phyloP scores from a whole-genome alignment of 2,797 vertebrate genomes.

The Naso thynnoides region DNA sequence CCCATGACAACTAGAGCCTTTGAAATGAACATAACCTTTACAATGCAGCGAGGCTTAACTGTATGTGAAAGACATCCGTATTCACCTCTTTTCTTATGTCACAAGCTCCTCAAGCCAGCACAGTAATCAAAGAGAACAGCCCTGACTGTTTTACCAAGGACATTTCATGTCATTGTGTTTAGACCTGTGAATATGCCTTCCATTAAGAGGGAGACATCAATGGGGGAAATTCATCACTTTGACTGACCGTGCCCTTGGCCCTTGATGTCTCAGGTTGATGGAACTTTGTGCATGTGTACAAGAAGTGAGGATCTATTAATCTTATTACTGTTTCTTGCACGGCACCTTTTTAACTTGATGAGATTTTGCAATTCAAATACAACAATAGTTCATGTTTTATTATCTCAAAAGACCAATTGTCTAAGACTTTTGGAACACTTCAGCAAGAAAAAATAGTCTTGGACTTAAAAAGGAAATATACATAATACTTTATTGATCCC shows the following conservation, averaged over 20 bases:
- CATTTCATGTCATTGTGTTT: slow-evolving; percentile 46
- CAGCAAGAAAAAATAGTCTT: slow-evolving; percentile 2
- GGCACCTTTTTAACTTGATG: slow-evolving; percentile 3
- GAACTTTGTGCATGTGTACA: slow-evolving; percentile 1
- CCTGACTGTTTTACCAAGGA: slow-evolving; percentile 24
- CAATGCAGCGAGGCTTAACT: slow-evolving; percentile 33
- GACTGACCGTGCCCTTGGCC: slow-evolving; percentile 32
- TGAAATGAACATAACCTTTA: slow-evolving; percentile 51
- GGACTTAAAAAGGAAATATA: slow-evolving; percentile 6
- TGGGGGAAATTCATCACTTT: slow-evolving; percentile 53
- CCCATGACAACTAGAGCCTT: slow-evolving; percentile 24
- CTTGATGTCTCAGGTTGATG: slow-evolving; percentile 24
- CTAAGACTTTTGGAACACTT: slow-evolving; percentile 14
- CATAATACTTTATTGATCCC: slow-evolving; percentile 44
- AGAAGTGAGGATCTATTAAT: neutral
- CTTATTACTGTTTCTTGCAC: neutral
- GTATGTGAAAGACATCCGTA: slow-evolving; percentile 43
- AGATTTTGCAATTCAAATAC: slow-evolving; percentile 6
- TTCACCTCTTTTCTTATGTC: slow-evolving; percentile 37
- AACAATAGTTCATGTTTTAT: neutral
- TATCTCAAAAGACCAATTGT: slow-evolving; percentile 11
- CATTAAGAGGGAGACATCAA: slow-evolving; percentile 42
- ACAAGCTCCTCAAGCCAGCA: slow-evolving; percentile 12
- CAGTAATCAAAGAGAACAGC: slow-evolving; percentile 53
- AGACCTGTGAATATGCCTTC: slow-evolving; percentile 13